Conservation (phyloP, 2,113 vertebrate species). For the Psittacula cyanocephala region DNA sequence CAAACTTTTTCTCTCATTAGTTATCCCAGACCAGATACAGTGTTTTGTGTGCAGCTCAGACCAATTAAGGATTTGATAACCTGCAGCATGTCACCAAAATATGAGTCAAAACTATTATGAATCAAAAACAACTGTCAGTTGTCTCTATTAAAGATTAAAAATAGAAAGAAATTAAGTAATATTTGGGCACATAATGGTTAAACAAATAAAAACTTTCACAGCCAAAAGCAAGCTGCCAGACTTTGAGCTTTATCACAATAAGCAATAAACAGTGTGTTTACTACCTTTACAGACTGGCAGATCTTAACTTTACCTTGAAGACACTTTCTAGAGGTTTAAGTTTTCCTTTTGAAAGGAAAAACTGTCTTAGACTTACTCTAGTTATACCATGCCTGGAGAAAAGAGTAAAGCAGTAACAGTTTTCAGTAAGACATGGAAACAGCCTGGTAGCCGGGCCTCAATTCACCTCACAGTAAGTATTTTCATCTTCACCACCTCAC, state of each 20-base stretch:
- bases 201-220: not conserved
- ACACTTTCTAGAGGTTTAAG: not conserved
- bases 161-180: not conserved
- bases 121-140: not conserved
- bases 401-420: not conserved
- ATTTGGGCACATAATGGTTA: not conserved
- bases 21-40: not conserved
- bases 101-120: not conserved
- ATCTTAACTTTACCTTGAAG: not conserved
- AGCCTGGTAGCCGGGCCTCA: not conserved
- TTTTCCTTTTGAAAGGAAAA: not conserved
- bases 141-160: not conserved
- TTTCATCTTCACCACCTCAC: not conserved
- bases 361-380: not conserved
- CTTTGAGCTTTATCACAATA: not conserved
- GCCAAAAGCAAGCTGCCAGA: not conserved
- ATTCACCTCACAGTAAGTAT: not conserved
- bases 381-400: not conserved
- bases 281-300: not conserved
- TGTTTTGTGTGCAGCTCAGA: not conserved
- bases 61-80: not conserved
- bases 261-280: fast-evolving
- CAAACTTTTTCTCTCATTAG: not conserved
- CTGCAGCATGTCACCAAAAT: not conserved
- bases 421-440: not conserved